Base-by-base conservation (phyloP, 2,797 vertebrate species). In the Takifugu rubripes region DNA sequence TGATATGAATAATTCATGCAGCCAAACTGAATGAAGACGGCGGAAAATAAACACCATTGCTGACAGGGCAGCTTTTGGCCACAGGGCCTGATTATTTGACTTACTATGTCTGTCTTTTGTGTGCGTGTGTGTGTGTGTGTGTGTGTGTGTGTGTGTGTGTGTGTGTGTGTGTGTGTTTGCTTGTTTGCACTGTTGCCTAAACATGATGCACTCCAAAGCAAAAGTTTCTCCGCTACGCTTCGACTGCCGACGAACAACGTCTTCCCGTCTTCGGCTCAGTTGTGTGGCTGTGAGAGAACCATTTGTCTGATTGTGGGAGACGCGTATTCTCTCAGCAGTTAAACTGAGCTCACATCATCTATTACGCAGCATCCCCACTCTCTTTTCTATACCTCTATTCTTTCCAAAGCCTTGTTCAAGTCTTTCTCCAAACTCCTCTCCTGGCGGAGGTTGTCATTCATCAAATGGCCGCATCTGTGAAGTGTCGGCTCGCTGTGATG, bases 401-500 rank as follows among this genome's bases (percentile, higher is more conserved):
- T 26, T 55, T 52, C 67, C 54, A 61, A 57, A 27, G 44, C 59
- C 57, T 55, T 59, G 66, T 59, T 31, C 43, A 33, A 49, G 21
- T 52, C 44, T 46, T 46, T 21, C 44, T 21, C 71, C 70, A 62
- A 57, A 82, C 74, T 73, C 69, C 66, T 46, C 74, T 68, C 53
- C 55, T 70, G 68, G 54, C 61, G 44, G 70, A 81, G 54, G 78
- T 78, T 83, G 83, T 77, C 79, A 82, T 91, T 84, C 82, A 85
- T 90, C 89, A 86, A 68, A 72, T 64, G 75, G 81, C 70, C 81
- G 83, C 88, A 86, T 90, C 87, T 89, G 84, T 74, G 78, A 75
- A 65, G 65, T 84, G 85, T 88, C 89, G 81, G 86, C 74, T 55
- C 14, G 7, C 53, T 57, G 61, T 87, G 85, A 92, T 89, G 65